Conservation (phyloP, 2,113 vertebrate species). For the Eurystomus gularis region DNA sequence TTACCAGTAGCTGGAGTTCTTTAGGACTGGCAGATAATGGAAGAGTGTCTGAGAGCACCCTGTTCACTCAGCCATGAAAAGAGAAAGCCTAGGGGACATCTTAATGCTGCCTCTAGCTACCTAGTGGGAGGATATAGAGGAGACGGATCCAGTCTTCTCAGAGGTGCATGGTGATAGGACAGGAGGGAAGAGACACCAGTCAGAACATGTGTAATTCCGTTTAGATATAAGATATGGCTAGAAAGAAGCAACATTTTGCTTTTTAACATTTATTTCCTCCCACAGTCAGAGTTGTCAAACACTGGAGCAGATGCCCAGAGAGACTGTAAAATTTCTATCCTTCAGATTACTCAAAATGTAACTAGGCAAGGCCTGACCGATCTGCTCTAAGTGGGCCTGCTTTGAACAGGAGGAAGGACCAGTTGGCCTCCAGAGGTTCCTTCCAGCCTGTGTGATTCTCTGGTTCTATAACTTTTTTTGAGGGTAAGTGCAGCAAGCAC, state of each 20-base stretch:
- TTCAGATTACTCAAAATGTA: not conserved
- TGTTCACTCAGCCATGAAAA: not conserved
- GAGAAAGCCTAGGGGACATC: not conserved
- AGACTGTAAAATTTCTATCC: not conserved
- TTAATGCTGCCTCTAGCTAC: not conserved
- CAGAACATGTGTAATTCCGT: not conserved
- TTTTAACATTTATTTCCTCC: not conserved
- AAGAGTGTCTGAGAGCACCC: rapidly evolving
- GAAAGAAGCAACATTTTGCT: not conserved
- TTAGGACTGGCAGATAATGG: not conserved
- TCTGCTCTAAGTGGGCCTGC: not conserved
- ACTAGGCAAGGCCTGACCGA: not conserved
- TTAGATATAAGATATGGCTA: not conserved
- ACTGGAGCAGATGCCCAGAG: not conserved
- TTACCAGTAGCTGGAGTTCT: not conserved
- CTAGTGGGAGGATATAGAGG: not conserved
- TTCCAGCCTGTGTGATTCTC: not conserved
- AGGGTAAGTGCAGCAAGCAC: not conserved
- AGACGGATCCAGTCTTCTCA: not conserved
- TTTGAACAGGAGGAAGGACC: not conserved
- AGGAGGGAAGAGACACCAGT: not conserved
- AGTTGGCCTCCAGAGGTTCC: not conserved
- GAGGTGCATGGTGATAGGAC: not conserved
- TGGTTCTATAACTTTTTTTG: not conserved
- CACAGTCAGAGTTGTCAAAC: not conserved